Evolutionary conservation across 2,888 invertebrate species (phyloP), one percentile per base, ranked within the genome.

Genomic region (Prosopocoilus inquinatus): DNA sequence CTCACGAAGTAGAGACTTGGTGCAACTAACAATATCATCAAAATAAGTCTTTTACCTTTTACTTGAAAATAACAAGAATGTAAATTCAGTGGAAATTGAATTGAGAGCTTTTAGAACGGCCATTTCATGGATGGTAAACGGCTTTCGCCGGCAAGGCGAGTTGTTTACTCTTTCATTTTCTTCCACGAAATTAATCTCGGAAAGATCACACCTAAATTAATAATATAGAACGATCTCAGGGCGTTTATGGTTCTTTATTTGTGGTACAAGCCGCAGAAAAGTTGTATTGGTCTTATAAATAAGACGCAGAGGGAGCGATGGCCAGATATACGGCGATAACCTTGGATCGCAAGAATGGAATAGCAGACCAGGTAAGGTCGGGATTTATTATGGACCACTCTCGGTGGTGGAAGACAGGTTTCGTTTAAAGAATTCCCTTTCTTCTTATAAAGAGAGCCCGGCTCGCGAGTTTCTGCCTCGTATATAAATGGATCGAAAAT

Each of bases 301-400:
- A 68, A 69, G 65, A 65, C 61, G 59, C 62, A 64, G 60, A 64
- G 69, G 67, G 69, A 69, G 69, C 72, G 68, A 68, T 71, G 70
- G 65, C 70, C 71, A 73, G 69, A 69, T 71, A 72, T 63, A 67
- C 64, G 68, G 66, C 65, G 65, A 65, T 69, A 73, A 73, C 73
- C 73, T 73, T 73, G 73, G 70, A 61, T 63, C 53, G 67, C 69
- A 69, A 73, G 70, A 71, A 72, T 70, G 71, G 70, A 69, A 65
- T 66, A 67, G 64, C 70, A 53, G 59, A 65, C 61, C 70, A 70
- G 71, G 70, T 70, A 69, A 71, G 73, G 70, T 71, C 70, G 68
- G 71, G 70, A 72, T 72, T 72, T 71, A 70, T 71, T 65, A 64
- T 64, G 64, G 64, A 62, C 67, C 63, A 60, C 64, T 64, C 63